Conservation (phyloP, 2,797 vertebrate species). For the Chaetodon trifasciatus region DNA sequence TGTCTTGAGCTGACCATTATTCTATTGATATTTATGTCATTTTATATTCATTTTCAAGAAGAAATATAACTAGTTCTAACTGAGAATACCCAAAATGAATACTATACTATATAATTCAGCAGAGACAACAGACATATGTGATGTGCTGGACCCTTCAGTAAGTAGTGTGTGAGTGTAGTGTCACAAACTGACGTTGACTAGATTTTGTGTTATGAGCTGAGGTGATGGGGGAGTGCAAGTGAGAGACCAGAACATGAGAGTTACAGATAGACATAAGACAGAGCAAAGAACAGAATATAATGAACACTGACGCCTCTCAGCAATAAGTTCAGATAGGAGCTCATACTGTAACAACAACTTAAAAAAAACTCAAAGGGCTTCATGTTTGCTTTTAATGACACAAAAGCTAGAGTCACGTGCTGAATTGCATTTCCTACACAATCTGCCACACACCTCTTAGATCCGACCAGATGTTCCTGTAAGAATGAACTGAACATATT, state of each 20-base stretch:
- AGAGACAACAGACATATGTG: conserved; percentile 4
- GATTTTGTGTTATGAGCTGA: conserved; percentile 75
- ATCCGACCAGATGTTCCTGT: neutral
- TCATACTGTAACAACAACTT: neutral
- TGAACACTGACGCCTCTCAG: conserved; percentile 46
- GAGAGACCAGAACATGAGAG: conserved; percentile 47
- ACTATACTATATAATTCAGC: neutral
- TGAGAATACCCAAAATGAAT: conserved; percentile 9
- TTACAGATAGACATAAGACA: conserved; percentile 41
- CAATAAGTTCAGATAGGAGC: conserved; percentile 31
- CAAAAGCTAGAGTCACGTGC: neutral
- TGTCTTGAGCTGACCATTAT: neutral
- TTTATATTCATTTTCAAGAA: neutral
- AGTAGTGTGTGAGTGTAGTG: conserved; percentile 8
- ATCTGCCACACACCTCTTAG: neutral
- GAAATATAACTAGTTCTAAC: neutral
- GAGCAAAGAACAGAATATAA: conserved; percentile 54
- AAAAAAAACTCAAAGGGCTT: neutral
- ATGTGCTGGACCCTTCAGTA: conserved; percentile 6
- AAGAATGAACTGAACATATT: neutral
- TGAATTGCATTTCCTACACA: neutral
- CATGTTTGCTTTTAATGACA: conserved; percentile 45
- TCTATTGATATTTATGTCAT: conserved; percentile 5
- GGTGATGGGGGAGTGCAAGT: conserved; percentile 67
- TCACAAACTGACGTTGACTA: conserved; percentile 8